Evolutionary conservation across 2,888 invertebrate genomes (phyloP).

Genomic region (Electrophaes corylata): DNA sequence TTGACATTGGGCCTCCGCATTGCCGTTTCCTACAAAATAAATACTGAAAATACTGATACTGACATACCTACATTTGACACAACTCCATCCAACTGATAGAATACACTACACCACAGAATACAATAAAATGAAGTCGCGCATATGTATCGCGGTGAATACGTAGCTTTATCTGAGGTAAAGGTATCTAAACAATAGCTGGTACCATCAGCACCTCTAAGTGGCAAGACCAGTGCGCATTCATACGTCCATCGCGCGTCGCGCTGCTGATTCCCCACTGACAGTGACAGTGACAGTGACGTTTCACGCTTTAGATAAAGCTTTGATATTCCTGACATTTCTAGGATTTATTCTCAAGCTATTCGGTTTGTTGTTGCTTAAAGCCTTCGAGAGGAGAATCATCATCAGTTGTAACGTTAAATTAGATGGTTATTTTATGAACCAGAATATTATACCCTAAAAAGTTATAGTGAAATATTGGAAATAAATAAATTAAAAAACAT

Average conservation of each 20-base stretch:
- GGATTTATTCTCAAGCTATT: slow-evolving; percentile 4
- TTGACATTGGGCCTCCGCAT: no score
- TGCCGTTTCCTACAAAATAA: no score
- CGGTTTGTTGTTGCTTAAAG: not conserved
- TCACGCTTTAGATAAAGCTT: slow-evolving; percentile 16
- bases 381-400: not conserved
- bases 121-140: not conserved
- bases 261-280: slow-evolving; percentile 14
- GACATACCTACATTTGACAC: no score
- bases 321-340: slow-evolving; percentile 7
- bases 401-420: no score
- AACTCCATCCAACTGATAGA: no score
- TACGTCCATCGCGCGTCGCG: slow-evolving; percentile 26
- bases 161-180: slow-evolving; percentile 1
- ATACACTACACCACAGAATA: no score
- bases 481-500: no score
- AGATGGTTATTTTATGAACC: no score
- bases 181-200: slow-evolving; percentile 25
- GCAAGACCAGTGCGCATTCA: slow-evolving; percentile 29
- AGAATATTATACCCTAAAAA: no score
- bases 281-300: slow-evolving; percentile 18
- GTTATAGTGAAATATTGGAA: no score
- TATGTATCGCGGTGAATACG: slow-evolving; percentile 6
- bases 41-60: no score
- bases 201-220: slow-evolving; percentile 33